These are phyloP conservation scores for Anableps anableps DNA, from an alignment of 2,797 vertebrate genomes.

Conservation along the genomic window DNA sequence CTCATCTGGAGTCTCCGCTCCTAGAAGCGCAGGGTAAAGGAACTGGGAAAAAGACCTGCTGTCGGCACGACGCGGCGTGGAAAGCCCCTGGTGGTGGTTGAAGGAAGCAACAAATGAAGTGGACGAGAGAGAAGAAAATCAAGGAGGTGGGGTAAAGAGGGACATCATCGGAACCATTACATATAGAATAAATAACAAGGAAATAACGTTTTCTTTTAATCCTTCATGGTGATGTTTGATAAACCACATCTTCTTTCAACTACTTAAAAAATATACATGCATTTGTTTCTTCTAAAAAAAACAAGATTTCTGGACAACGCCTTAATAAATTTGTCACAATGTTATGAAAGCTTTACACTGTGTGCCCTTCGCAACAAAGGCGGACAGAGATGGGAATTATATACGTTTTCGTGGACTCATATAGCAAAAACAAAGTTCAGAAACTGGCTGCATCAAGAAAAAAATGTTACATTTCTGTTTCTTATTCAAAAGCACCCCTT, in stretches of 20 bases:
- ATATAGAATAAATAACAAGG: background rate
- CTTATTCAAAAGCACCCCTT: background rate
- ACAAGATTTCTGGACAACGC: background rate
- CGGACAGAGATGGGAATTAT: background rate
- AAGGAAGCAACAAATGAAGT: constrained; percentile 66
- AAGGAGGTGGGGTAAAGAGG: constrained; percentile 3
- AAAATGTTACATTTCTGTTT: background rate
- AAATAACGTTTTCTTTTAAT: constrained; percentile 7
- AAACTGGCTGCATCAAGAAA: background rate
- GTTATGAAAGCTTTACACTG: background rate
- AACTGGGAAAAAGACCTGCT: constrained; percentile 34
- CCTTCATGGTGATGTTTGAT: background rate
- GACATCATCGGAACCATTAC: constrained; percentile 11
- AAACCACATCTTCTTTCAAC: background rate
- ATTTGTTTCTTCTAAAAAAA: background rate
- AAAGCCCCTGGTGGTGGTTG: constrained; percentile 83
- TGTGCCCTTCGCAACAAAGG: too few species aligned
- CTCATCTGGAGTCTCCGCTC: constrained; percentile 70
- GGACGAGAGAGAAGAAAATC: constrained; percentile 17
- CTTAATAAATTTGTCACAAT: background rate
- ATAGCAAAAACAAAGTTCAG: background rate
- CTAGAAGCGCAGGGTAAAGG: constrained; percentile 53
- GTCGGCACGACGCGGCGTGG: constrained; percentile 61
- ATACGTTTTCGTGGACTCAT: background rate
- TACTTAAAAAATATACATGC: background rate